phyloP scores from a whole-genome alignment of 2,797 vertebrate genomes.

The Takifugu rubripes region DNA sequence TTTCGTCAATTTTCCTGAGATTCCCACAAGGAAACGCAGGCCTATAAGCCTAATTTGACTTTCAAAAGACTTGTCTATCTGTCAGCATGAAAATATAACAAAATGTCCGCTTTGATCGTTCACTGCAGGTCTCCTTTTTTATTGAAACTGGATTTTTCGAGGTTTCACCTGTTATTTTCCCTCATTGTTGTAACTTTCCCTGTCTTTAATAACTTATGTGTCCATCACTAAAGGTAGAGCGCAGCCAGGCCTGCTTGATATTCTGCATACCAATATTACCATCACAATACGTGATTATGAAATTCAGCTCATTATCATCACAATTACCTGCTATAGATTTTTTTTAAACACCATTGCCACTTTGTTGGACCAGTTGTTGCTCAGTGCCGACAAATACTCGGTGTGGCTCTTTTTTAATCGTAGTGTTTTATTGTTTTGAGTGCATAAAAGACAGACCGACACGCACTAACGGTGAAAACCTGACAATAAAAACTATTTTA shows the following conservation, averaged over 20 bases:
- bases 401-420: too few species aligned
- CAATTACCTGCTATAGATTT: slow-evolving; percentile 61
- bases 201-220: slow-evolving; percentile 10
- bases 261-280: slow-evolving; percentile 63
- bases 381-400: too few species aligned
- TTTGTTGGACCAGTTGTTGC: slow-evolving; percentile 3
- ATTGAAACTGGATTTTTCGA: neutral
- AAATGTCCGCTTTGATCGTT: too few species aligned
- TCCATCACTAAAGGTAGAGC: slow-evolving; percentile 37
- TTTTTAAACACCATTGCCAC: slow-evolving; percentile 36
- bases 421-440: too few species aligned
- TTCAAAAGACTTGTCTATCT: too few species aligned
- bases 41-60: neutral
- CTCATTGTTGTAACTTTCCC: neutral
- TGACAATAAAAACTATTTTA: too few species aligned
- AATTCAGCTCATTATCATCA: slow-evolving; percentile 74
- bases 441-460: too few species aligned
- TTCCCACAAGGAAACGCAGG: neutral
- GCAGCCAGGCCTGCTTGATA: slow-evolving; percentile 49
- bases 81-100: too few species aligned
- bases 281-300: slow-evolving; percentile 70
- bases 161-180: neutral
- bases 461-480: too few species aligned
- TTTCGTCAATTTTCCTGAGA: neutral
- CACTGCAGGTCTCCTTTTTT: too few species aligned